Base-by-base conservation (phyloP, 1,140 invertebrate species). In the Rhagoletis pomonella region DNA sequence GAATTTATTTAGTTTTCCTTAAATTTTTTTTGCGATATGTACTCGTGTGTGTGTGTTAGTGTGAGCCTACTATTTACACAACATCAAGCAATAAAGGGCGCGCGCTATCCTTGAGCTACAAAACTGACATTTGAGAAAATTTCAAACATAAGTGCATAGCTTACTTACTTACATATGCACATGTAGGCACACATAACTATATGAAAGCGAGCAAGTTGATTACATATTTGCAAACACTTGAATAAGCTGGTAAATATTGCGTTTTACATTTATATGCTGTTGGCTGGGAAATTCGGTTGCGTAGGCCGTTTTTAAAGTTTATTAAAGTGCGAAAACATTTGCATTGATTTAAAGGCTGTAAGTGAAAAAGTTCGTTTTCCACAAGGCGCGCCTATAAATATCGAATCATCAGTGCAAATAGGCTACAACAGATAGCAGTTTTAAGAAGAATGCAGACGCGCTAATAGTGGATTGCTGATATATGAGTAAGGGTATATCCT, bases 61-160 rank as follows among this genome's bases (percentile, higher is more conserved):
- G 64, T 67, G 14, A 73, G 67, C 67, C 67, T 85, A 85, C 47
- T 47, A 85, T 58, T 85, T 85, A 19, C n/a, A 6, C 50, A 85
- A 29, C 81, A 19, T 60, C 19, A 12, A 58, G 81, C 39, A 12
- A 50, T 50, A 81, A 44, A 10, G 19, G 12, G 1, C 44, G 39
- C 44, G 39, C 47, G n/a, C 50, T 81, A 81, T 81, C 73, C 73
- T 81, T 81, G 73, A 81, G 73, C 81, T 42, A 44, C n/a, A 85
- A 62, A 73, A 60, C 39, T 4, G 58, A 5, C 55, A 85, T 39
- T 85, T 42, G n/a, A 85, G 59, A n/a, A 44, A 47, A 73, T 73
- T 73, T 44, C 42, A 47, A n/a, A 42, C 39, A 73, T 12, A 69
- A 55, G 50, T 10, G 5, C 50, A 55, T 55, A 55, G 10, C 10